These are phyloP conservation scores for Germaria angustata DNA, from an alignment of 2,888 invertebrate species.

Conservation along the genomic window DNA sequence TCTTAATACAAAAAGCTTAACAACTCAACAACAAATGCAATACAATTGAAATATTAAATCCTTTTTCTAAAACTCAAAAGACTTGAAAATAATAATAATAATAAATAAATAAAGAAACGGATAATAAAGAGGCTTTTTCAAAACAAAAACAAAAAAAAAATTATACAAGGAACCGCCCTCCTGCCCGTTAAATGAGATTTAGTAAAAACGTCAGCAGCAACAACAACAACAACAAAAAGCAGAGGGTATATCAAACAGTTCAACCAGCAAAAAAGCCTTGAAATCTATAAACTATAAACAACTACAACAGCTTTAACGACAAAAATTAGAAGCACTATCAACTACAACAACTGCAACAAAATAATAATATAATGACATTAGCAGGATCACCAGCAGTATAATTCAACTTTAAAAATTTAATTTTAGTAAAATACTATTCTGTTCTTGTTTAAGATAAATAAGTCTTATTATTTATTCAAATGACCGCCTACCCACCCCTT, in stretches of 20 bases:
- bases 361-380: slow-evolving; percentile 26
- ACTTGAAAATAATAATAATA: slow-evolving; percentile 8
- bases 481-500: background rate
- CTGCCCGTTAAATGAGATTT: background rate
- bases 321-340: background rate
- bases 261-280: slow-evolving; percentile 33
- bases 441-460: slow-evolving; percentile 37
- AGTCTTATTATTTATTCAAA: slow-evolving; percentile 15
- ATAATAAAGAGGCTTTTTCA: slow-evolving; percentile 8
- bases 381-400: slow-evolving; percentile 47
- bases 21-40: slow-evolving; percentile 44
- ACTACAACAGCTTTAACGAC: slow-evolving; percentile 10
- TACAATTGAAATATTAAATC: slow-evolving; percentile 47
- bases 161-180: background rate
- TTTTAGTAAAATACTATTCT: slow-evolving; percentile 11
- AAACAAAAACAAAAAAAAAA: background rate
- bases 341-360: slow-evolving; percentile 10
- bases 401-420: slow-evolving; percentile 47
- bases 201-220: background rate
- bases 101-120: background rate
- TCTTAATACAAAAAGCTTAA: slow-evolving; percentile 50
- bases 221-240: background rate
- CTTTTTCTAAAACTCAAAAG: slow-evolving; percentile 53
- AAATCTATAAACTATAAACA: slow-evolving; percentile 10
- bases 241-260: background rate